Base-by-base conservation (phyloP, 2,113 vertebrate genomes). In the Perccottus glenii region DNA sequence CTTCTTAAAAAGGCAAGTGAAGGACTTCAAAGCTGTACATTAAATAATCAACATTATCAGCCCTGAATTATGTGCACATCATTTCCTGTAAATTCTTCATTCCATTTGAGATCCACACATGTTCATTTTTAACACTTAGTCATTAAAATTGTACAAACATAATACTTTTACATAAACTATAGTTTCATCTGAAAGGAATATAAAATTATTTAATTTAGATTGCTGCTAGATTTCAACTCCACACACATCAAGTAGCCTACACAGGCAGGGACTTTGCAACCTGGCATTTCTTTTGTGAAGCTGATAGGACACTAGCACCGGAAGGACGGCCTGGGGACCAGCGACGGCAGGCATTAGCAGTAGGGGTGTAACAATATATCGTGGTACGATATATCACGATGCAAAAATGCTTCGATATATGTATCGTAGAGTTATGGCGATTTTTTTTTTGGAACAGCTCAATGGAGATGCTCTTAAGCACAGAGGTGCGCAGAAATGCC, bases 31-130 rank as follows among this genome's bases (percentile, higher is more conserved):
- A 58, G 61, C 46, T 14, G 9, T 64, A 60, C 49, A 66, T 10
- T 38, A 14, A 67, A 52, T n/a, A 40, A 15, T 33, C 44, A 68
- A 48, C 60, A 49, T 56, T 16, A n/a, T 70, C 43, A 56, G 52
- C 70, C 74, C 76, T 77, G 66, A 85, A 68, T 70, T 61, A 78
- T 67, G 55, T 70, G 75, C 47, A 60, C 70, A 32, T 8, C 50
- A 40, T 45, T 44, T 74, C 52, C 44, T 68, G 44, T 58, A 8
- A 64, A 64, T 70, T 42, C 47, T 47, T 12, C 52, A 80, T 64
- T 77, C 61, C 62, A 32, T 51, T 60, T 67, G 6, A 49, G 8
- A 15, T 49, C 68, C 43, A 47, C 16, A 53, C 27, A 11, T 14
- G 27, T 53, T 44, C 47, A 42, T 71, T 15, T 51, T 1, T 63